Base-by-base conservation (phyloP, 2,797 vertebrate genomes). In the Loris lydekkerianus region DNA sequence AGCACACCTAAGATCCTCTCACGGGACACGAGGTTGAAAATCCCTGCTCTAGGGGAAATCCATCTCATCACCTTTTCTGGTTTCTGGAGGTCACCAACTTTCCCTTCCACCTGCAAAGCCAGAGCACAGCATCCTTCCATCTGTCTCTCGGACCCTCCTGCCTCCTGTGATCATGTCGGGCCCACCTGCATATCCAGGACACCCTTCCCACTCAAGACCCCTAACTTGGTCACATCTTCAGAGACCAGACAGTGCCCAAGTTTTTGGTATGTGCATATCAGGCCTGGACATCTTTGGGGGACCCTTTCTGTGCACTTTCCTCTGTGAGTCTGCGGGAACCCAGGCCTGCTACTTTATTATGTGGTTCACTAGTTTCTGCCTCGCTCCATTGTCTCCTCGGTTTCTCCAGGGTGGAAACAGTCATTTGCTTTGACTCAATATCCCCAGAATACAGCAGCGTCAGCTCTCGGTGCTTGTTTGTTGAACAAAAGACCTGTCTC, bases 81-180 rank as follows among this genome's bases (percentile, higher is more conserved):
- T 89, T 65, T 67, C 49, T 37, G 23, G 69, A 37, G 21, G 56
- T 53, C 7, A 0, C 18, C 31, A 27, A 9, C 11, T 4, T 13
- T 15, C 65, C 69, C 21, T 23, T 25, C 23, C 1, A 0, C 7
- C 37, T 14, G 69, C 56, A 53, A 27, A 93, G 61, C 15, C 20
- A n/a, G 15, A 14, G 43, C 1, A 5, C n/a, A 29, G 1, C 58
- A 2, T 86, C n/a, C 77, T 67, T 73, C 20, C 9, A 0, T 10
- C 10, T n/a, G 34, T 29, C 46, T 46, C 37, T 63, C 63, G 4
- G 3, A 25, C 31, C 37, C 61, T 76, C 27, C 29, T 31, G 65
- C 34, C 7, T 43, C 3, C 81, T 65, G 25, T 10, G 31, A 69
- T 83, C 31, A 15, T n/a, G 7, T 5, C 8, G 29, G 31, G 1